Evolutionary conservation across 2,888 invertebrate genomes (phyloP).

Genomic region (Ashinkailepas kermadecensis): DNA sequence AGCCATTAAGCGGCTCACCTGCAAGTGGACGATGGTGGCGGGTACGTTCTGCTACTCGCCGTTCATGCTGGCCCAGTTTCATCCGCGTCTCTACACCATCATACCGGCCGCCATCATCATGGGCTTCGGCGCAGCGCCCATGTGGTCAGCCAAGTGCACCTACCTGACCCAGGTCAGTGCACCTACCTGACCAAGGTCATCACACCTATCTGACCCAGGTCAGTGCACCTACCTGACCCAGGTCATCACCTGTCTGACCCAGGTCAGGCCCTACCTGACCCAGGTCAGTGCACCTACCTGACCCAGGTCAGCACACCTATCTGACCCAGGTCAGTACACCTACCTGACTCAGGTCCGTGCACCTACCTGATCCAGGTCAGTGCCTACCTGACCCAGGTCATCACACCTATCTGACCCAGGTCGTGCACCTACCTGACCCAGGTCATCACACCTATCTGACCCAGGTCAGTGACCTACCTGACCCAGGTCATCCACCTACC

Average conservation of each 20-base stretch:
- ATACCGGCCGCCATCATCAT: conserved; percentile 88
- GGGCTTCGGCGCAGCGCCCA: conserved; percentile 89
- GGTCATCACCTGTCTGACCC: not conserved
- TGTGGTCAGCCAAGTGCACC: conserved; percentile 98
- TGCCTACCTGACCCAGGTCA: no score
- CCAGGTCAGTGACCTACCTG: not conserved
- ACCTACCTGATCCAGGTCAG: not conserved
- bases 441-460: not conserved
- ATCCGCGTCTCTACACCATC: conserved; percentile 73
- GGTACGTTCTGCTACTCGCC: conserved; percentile 90
- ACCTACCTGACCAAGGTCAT: no score
- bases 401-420: no score
- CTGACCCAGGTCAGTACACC: not conserved
- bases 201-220: not conserved
- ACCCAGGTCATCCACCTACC: no score
- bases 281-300: not conserved
- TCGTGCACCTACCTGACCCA: no score
- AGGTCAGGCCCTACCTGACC: not conserved
- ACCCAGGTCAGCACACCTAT: no score
- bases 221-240: no score
- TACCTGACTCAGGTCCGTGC: no score
- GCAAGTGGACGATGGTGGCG: conserved; percentile 89
- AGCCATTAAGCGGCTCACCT: conserved; percentile 71
- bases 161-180: conserved; percentile 62
- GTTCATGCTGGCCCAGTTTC: conserved; percentile 90